These are phyloP conservation scores for Torymus tubicola DNA, from an alignment of 2,888 invertebrate species.

Conservation along the genomic window DNA sequence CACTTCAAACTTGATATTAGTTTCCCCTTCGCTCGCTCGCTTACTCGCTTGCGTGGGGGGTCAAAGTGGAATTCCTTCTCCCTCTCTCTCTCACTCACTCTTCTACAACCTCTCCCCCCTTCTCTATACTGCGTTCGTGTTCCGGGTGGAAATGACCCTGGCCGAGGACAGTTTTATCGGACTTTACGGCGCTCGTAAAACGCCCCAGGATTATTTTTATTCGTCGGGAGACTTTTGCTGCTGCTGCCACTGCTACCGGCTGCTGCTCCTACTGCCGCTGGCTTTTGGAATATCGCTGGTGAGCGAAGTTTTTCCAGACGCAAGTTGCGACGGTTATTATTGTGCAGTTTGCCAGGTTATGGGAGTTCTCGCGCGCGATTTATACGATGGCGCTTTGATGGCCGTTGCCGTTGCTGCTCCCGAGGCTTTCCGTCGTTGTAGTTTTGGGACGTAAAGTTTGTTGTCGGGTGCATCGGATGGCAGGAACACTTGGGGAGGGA, in stretches of 20 bases:
- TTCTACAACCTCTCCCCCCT: not conserved
- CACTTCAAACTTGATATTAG: slow-evolving; percentile 42
- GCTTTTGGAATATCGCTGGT: too few relatives aligned
- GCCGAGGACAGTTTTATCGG: slow-evolving; percentile 39
- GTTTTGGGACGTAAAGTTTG: not conserved
- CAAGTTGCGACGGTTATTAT: slow-evolving; percentile 16
- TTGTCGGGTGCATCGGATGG: slow-evolving; percentile 13
- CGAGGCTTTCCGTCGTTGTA: not conserved
- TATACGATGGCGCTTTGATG: slow-evolving; percentile 3
- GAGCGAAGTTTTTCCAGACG: too few relatives aligned
- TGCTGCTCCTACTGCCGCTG: too few relatives aligned
- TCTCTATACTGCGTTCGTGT: slow-evolving; percentile 28
- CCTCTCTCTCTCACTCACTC: not conserved
- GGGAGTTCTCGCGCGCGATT: not conserved
- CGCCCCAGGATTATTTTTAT: slow-evolving; percentile 36
- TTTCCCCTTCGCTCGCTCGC: not conserved
- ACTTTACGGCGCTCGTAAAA: slow-evolving; percentile 50
- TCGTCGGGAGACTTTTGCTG: not conserved
- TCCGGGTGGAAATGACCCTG: slow-evolving; percentile 50
- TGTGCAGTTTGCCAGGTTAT: slow-evolving; percentile 17
- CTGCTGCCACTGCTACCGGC: too few relatives aligned
- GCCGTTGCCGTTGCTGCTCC: not conserved
- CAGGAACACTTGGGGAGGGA: not conserved
- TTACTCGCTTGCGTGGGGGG: not conserved
- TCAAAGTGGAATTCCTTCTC: slow-evolving; percentile 16